Percentiles rank a stretch among this genome's conserved stretches.
Conservation (phyloP, 2,888 invertebrate species). For the Pyrochroa serraticornis region DNA sequence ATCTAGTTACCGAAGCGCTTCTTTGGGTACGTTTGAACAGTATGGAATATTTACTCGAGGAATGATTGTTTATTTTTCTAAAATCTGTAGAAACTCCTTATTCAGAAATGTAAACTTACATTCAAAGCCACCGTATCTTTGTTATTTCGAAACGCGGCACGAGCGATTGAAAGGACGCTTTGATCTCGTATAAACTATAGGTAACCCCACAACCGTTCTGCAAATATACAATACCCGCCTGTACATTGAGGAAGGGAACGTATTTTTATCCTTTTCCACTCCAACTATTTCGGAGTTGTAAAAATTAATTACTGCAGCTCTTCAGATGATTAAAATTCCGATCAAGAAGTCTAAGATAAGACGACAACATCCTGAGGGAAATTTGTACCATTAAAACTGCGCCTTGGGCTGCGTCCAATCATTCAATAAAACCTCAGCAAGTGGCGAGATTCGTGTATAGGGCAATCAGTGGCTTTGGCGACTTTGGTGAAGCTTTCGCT, state of each 20-base stretch:
- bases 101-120: constrained; percentile 51
- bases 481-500: constrained; percentile 41
- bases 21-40: neutral
- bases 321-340: neutral
- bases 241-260: constrained; percentile 5
- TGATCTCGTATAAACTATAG: constrained; percentile 43
- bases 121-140: constrained; percentile 37
- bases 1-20: too few relatives aligned
- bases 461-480: constrained; percentile 46
- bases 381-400: constrained; percentile 53
- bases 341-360: constrained; percentile 8
- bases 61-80: constrained; percentile 53
- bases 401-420: constrained; percentile 51
- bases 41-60: constrained; percentile 42
- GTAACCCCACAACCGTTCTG: constrained; percentile 33
- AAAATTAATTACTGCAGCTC: neutral
- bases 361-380: neutral
- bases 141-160: constrained; percentile 37
- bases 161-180: constrained; percentile 44
- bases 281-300: neutral
- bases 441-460: constrained; percentile 41
- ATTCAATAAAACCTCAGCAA: constrained; percentile 50
- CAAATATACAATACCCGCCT: constrained; percentile 33
- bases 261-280: constrained; percentile 10
- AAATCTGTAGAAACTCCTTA: constrained; percentile 51